These are phyloP conservation scores for Eunapius fragilis DNA, from an alignment of 37 sponge, comb jelly and placozoan genomes.

Conservation along the genomic window DNA sequence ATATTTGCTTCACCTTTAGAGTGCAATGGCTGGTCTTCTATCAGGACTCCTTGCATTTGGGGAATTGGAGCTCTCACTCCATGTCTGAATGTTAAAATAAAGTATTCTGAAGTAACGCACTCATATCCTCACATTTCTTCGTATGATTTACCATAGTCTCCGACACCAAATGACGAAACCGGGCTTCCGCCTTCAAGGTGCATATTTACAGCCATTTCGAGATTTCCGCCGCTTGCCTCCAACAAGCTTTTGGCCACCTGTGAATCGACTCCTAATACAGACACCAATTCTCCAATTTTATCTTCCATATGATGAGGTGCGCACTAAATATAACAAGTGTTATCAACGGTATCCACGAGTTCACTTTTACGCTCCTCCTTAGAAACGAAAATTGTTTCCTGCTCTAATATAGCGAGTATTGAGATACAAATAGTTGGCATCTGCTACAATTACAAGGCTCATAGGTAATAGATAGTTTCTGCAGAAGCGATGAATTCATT, in stretches of 20 bases:
- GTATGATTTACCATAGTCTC: not conserved
- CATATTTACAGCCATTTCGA: conserved; percentile 76
- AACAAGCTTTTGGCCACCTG: conserved; percentile 59
- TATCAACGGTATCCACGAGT: not conserved
- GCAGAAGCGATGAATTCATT: too few species aligned
- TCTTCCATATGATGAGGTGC: conserved; percentile 18
- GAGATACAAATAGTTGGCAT: not conserved
- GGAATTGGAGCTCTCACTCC: conserved; percentile 76
- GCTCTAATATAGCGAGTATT: not conserved
- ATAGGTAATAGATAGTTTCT: too few species aligned
- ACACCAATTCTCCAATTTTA: conserved; percentile 49
- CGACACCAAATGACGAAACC: not conserved
- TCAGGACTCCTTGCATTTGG: conserved; percentile 65
- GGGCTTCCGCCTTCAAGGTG: conserved; percentile 58
- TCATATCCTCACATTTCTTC: conserved; percentile 13
- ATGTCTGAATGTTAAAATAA: not conserved
- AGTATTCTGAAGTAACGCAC: not conserved
- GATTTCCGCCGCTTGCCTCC: conserved; percentile 71
- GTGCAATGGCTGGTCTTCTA: conserved; percentile 52
- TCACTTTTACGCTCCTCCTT: not conserved
- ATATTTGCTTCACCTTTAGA: too few species aligned
- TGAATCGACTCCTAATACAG: conserved; percentile 55
- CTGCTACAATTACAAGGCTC: too few species aligned
- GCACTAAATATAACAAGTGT: not conserved
- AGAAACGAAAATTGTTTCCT: not conserved